Evolutionary conservation across 2,888 invertebrate species (phyloP).

Genomic region (Spilosoma lubricipeda): DNA sequence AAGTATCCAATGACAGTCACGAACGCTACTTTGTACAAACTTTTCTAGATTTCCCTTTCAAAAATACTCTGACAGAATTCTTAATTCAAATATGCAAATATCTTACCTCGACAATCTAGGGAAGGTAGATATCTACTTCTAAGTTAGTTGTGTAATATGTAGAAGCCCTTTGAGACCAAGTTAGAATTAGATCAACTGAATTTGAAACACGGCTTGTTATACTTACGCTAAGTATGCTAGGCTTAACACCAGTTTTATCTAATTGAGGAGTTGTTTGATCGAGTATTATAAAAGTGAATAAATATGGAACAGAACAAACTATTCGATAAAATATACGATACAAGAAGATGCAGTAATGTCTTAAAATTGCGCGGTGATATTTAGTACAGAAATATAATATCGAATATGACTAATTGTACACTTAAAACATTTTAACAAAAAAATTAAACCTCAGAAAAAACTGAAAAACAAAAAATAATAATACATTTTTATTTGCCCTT

Average conservation of each 20-base stretch:
- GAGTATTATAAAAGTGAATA: background rate
- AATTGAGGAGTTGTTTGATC: background rate
- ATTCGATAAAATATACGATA: too few relatives aligned
- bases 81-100: conserved; percentile 55
- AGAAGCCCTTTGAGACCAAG: conserved; percentile 26
- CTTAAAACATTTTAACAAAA: too few relatives aligned
- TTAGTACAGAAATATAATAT: background rate
- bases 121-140: conserved; percentile 31
- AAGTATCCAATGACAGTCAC: background rate
- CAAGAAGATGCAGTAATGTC: too few relatives aligned
- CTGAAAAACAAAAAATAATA: too few relatives aligned
- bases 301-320: too few relatives aligned
- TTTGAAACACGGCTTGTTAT: background rate
- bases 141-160: conserved; percentile 34
- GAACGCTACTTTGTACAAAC: background rate
- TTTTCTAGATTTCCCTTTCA: background rate
- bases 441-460: too few relatives aligned
- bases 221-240: background rate
- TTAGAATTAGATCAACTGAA: conserved; percentile 16
- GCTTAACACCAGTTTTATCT: background rate
- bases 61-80: conserved; percentile 33
- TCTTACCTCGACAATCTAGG: conserved; percentile 32
- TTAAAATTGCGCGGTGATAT: too few relatives aligned
- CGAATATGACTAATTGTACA: background rate
- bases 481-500: too few relatives aligned